phyloP scores from a whole-genome alignment of 2,888 invertebrate genomes.

The Synergus laeviventris region DNA sequence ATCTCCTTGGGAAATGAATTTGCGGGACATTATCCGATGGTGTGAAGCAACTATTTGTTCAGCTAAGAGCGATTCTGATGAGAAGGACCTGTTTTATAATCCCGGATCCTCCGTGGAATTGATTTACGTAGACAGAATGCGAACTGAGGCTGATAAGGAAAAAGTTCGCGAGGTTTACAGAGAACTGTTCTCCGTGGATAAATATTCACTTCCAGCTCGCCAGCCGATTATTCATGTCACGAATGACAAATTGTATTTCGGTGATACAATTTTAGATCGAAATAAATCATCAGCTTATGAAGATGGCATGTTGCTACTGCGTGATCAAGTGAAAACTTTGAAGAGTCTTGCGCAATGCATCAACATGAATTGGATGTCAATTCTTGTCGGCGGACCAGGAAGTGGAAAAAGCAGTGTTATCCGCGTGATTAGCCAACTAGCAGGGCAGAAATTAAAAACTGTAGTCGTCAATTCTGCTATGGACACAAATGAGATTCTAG shows the following conservation, averaged over 20 bases:
- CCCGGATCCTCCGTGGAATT: conserved; percentile 85
- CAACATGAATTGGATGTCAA: conserved; percentile 93
- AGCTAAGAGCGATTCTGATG: conserved; percentile 26
- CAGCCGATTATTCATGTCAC: conserved; percentile 80
- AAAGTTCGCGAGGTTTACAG: conserved; percentile 79
- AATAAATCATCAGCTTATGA: conserved; percentile 73
- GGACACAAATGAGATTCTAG: conserved; percentile 96
- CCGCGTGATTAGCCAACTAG: conserved; percentile 85
- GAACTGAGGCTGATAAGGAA: conserved; percentile 86
- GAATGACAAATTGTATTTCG: conserved; percentile 80
- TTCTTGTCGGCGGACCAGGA: conserved; percentile 88
- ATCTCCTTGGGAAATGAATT: conserved; percentile 97
- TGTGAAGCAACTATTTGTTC: conserved; percentile 83
- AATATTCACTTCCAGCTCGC: conserved; percentile 76
- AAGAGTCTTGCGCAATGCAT: conserved; percentile 91
- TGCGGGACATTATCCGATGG: conserved; percentile 96
- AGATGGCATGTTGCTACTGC: conserved; percentile 75
- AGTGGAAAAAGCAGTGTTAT: conserved; percentile 89
- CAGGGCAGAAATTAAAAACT: conserved; percentile 85
- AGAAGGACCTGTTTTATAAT: conserved; percentile 61
- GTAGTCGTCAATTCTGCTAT: conserved; percentile 93
- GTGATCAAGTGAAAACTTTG: conserved; percentile 82
- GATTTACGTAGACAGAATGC: conserved; percentile 92
- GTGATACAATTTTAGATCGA: conserved; percentile 80
- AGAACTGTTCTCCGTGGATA: conserved; percentile 74